Percentiles rank a stretch among this genome's conserved stretches.
Evolutionary conservation across 1,140 invertebrate genomes (phyloP).

Genomic region (Euborellia annulipes): DNA sequence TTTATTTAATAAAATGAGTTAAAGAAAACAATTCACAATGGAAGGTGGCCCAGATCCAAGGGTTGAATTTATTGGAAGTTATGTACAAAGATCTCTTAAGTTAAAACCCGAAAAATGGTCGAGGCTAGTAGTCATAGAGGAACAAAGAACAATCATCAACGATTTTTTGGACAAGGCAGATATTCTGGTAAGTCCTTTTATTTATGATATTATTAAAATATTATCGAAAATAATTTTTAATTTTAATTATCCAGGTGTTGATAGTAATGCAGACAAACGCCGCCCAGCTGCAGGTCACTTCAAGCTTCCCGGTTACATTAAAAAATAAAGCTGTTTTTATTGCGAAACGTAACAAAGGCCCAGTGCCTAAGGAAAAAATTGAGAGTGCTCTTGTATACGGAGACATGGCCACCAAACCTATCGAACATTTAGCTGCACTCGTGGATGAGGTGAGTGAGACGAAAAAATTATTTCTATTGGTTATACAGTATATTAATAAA

Average conservation of each 20-base stretch:
- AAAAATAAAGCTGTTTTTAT: conserved; percentile 84
- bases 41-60: conserved; percentile 45
- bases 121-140: conserved; percentile 63
- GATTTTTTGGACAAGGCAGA: conserved; percentile 70
- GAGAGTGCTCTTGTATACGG: conserved; percentile 64
- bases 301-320: conserved; percentile 61
- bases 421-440: conserved; percentile 78
- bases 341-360: conserved; percentile 56
- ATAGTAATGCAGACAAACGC: conserved; percentile 24
- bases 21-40: background rate
- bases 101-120: conserved; percentile 85
- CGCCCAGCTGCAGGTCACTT: conserved; percentile 56
- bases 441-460: conserved; percentile 90
- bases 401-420: conserved; percentile 72
- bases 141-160: conserved; percentile 59
- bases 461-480: too few species aligned
- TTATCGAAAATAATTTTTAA: background rate
- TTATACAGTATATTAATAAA: too few species aligned
- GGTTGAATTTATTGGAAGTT: conserved; percentile 68
- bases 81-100: conserved; percentile 74
- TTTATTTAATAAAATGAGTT: too few species aligned
- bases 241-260: conserved; percentile 16
- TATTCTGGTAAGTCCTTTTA: conserved; percentile 35
- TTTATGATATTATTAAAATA: background rate
- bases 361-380: conserved; percentile 55